Conservation (phyloP, 1,140 invertebrate genomes). For the Sitodiplosis mosellana region DNA sequence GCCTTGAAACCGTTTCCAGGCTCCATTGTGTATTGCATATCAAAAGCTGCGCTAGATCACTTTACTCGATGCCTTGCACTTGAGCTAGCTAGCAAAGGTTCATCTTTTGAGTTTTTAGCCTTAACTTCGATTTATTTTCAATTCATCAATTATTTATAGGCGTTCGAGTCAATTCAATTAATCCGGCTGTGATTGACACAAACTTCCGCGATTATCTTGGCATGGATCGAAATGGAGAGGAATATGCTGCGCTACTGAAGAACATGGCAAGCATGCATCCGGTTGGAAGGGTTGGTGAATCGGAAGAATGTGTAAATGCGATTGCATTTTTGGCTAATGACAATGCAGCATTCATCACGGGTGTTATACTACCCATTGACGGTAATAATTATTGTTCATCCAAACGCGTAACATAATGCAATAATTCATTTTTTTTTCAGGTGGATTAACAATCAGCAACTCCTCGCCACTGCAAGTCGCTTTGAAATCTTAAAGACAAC, state of each 20-base stretch:
- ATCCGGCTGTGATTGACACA: slow-evolving; percentile 61
- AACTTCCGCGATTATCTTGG: slow-evolving; percentile 60
- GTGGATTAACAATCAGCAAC: too few relatives aligned
- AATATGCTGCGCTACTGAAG: slow-evolving; percentile 53
- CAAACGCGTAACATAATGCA: too few relatives aligned
- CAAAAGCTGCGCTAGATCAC: slow-evolving; percentile 79
- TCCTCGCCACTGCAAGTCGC: too few relatives aligned
- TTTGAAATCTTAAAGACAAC: too few relatives aligned
- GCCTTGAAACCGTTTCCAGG: slow-evolving; percentile 61
- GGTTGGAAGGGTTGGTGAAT: slow-evolving; percentile 52
- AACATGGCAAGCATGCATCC: slow-evolving; percentile 58
- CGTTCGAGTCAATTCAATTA: slow-evolving; percentile 71
- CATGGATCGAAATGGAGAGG: slow-evolving; percentile 42
- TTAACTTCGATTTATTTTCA: too few relatives aligned
- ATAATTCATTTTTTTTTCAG: too few relatives aligned
- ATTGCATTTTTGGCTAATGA: slow-evolving; percentile 76
- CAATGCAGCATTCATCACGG: slow-evolving; percentile 63
- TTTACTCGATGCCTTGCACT: slow-evolving; percentile 48
- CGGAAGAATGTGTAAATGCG: slow-evolving; percentile 56
- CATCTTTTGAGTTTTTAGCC: too few relatives aligned
- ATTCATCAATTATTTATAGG: too few relatives aligned
- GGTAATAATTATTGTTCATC: slow-evolving; percentile 25
- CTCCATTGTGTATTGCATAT: slow-evolving; percentile 66
- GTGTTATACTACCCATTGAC: slow-evolving; percentile 60
- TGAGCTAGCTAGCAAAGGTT: too few relatives aligned